These are phyloP conservation scores for Uria lomvia DNA, from an alignment of 2,113 vertebrate species.

Conservation along the genomic window DNA sequence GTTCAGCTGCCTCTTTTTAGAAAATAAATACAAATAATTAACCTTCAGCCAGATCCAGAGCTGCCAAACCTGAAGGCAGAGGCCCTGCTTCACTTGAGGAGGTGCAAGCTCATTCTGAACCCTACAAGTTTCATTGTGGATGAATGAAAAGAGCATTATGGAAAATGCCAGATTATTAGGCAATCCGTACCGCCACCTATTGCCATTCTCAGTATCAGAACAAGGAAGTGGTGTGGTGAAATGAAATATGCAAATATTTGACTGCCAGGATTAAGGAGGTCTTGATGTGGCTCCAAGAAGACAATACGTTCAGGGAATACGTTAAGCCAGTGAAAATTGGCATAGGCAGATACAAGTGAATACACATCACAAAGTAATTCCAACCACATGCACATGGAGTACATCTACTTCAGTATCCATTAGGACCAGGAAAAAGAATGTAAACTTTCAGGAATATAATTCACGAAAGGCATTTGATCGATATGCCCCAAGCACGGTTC, in stretches of 20 bases:
- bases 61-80: background rate
- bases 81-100: background rate
- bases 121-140: accelerated
- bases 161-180: background rate
- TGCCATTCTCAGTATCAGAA: background rate
- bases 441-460: background rate
- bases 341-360: background rate
- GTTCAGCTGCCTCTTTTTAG: no score
- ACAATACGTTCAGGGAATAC: accelerated
- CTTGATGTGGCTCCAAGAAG: background rate
- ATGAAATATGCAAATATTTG: background rate
- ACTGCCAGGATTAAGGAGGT: background rate
- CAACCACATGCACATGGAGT: accelerated
- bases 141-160: background rate
- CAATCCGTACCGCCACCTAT: background rate
- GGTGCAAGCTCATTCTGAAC: background rate
- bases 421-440: background rate
- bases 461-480: background rate
- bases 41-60: background rate
- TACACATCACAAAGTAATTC: background rate
- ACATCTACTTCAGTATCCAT: background rate
- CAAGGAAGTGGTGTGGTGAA: background rate
- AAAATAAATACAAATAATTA: background rate
- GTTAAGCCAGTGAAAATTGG: background rate
- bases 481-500: background rate